Base-by-base conservation (phyloP, 2,113 vertebrate species). In the Tinamus guttatus region DNA sequence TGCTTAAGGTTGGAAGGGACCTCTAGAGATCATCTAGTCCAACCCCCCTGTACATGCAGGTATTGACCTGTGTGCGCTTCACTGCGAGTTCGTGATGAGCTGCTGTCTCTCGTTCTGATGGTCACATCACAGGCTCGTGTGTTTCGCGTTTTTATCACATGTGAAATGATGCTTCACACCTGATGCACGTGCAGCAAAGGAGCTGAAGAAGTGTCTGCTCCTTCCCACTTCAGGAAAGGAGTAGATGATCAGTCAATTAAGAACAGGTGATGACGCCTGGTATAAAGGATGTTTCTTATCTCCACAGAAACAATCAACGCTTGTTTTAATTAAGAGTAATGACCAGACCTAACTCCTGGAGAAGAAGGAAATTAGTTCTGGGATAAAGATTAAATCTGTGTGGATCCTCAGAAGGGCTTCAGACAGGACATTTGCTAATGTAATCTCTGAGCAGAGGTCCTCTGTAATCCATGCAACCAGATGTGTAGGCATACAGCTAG, bases 251-350 rank as follows among this genome's bases (percentile, higher is more conserved):
- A 32, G 18, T 80, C 2, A 0, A 52, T 67, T 54, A 63, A 89
- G 41, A 5, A 68, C 16, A 67, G 62, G 56, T 54, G 28, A 71
- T 81, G 15, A 54, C 89, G 18, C 36, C 54, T 1, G 2, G 2
- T 60, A 22, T 60, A 14, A 82, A 40, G 79, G 40, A 43, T n/a
- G 11, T 79, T 87, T 64, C 8, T 30, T 30, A 45, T 45, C 67
- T 82, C 58, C 62, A 60, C 11, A 79, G 43, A 71, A 36, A 24
- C 2, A 36, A 75, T 38, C n/a, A 68, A n/a, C 34, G 18, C 11
- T 73, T 62, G 34, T 65, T 89, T 85, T 54, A 68, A 73, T 87
- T 63, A 88, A 85, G 38, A 82, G 14, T 21, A 83, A 47, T 20
- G 10, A 51, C 36, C 40, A 65, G 32, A 56, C 3, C 34, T 73